These are phyloP conservation scores for Hylaeus volcanicus DNA, from an alignment of 1,140 invertebrate genomes.

Conservation along the genomic window DNA sequence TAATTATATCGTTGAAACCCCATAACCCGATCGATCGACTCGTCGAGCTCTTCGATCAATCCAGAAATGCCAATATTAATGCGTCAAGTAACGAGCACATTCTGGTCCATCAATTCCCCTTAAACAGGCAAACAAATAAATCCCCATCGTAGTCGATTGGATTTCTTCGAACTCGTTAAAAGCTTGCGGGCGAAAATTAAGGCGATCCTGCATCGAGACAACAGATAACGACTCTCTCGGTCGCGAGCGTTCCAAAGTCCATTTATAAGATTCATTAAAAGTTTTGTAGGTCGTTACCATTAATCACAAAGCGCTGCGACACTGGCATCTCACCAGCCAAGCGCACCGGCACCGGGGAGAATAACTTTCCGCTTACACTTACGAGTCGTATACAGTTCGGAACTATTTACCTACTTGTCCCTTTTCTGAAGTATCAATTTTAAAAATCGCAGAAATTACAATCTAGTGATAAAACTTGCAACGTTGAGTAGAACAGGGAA, in stretches of 20 bases:
- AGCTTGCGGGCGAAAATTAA: slow-evolving; percentile 28
- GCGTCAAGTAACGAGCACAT: not conserved
- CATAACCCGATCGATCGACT: not conserved
- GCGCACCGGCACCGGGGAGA: slow-evolving; percentile 4
- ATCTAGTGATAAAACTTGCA: too few relatives aligned
- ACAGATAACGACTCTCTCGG: slow-evolving; percentile 34
- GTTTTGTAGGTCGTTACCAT: slow-evolving; percentile 50
- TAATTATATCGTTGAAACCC: too few relatives aligned
- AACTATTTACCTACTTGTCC: not conserved
- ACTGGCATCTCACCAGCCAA: not conserved
- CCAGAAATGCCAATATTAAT: not conserved
- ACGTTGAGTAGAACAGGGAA: too few relatives aligned
- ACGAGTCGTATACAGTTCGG: not conserved
- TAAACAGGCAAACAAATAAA: not conserved
- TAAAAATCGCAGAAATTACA: slow-evolving; percentile 30
- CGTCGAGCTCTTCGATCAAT: not conserved
- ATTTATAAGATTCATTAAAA: slow-evolving; percentile 49
- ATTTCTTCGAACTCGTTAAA: slow-evolving; percentile 28
- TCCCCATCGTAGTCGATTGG: slow-evolving; percentile 28
- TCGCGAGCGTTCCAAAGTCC: slow-evolving; percentile 24
- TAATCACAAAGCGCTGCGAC: slow-evolving; percentile 36
- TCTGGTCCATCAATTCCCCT: not conserved
- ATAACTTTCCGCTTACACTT: slow-evolving; percentile 36
- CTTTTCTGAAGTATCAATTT: slow-evolving; percentile 58
- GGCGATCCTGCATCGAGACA: slow-evolving; percentile 27